Conservation (phyloP, 2,797 vertebrate species). For the Dallia pectoralis region DNA sequence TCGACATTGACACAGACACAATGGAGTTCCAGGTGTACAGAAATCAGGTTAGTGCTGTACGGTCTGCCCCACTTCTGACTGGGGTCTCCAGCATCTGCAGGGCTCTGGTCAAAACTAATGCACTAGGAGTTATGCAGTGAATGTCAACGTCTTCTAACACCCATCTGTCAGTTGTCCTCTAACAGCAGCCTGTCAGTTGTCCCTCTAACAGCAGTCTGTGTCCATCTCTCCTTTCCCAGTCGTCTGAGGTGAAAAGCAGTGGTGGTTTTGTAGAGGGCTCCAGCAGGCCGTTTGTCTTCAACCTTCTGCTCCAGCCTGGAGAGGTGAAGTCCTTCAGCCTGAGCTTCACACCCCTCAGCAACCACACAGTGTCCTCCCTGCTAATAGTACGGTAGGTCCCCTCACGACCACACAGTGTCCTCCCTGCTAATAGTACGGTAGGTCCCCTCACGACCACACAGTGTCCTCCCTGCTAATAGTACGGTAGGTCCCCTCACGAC, state of each 20-base stretch:
- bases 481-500: conserved; percentile 88
- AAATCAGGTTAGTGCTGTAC: conserved; percentile 76
- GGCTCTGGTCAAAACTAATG: background rate
- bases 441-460: conserved; percentile 85
- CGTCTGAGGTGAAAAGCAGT: conserved; percentile 77
- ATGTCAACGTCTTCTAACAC: too few relatives aligned
- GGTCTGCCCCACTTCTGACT: background rate
- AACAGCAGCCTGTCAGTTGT: background rate
- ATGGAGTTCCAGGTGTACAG: conserved; percentile 92
- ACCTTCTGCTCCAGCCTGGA: conserved; percentile 87
- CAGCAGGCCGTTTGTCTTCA: conserved; percentile 84
- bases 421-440: conserved; percentile 94
- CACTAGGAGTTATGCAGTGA: too few relatives aligned
- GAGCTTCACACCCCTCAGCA: conserved; percentile 87
- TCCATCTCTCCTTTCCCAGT: conserved; percentile 70
- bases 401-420: conserved; percentile 72
- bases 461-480: conserved; percentile 91
- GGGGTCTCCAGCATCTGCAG: too few relatives aligned
- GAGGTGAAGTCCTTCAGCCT: conserved; percentile 88
- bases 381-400: conserved; percentile 86
- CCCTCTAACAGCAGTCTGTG: background rate
- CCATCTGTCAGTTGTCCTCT: background rate
- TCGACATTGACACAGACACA: conserved; percentile 83
- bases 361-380: conserved; percentile 90
- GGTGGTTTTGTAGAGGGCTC: conserved; percentile 82